Evolutionary conservation across 1,140 invertebrate species (phyloP), one percentile per base, ranked within the genome.

Genomic region (Scaptodrosophila lebanonensis): DNA sequence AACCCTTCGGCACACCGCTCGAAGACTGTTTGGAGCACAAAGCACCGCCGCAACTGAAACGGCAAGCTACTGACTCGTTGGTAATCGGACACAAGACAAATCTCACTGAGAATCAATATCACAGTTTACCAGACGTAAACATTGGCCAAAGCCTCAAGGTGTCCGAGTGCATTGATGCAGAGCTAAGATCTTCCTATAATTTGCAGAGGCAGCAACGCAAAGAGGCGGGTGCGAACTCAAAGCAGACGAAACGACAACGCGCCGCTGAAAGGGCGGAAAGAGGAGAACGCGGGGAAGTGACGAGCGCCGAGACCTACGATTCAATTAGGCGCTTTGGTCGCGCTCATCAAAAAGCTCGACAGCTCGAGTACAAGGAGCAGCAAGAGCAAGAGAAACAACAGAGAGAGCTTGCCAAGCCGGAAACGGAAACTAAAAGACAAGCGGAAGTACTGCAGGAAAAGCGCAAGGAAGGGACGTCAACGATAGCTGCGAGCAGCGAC

Each of bases 101-200:
- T 67, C 63, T 83, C 3, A 30, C 33, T 42, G 90, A 91, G 85
- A 92, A 92, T 85, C 91, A 92, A 75, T 92, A 91, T 63, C 90
- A 91, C 76, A 92, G 91, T 3, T 83, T 92, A 49, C 91, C 91
- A 5, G 91, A 92, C 84, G 90, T 92, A 20, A 91, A 91, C 38
- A 90, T 91, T 22, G 89, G 91, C 43, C 91, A 91, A 70, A 91
- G 89, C 61, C 88, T 92, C 18, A 89, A 90, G 64, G 91, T 91
- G 63, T 92, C 90, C 29, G 91, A 92, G 79, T 89, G 88, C 62
- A 92, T 92, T 66, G 91, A 92, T 83, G 89, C 90, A 35, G 91
- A 92, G 84, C 72, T 92, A 40, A 85, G 91, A 36, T 88, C 87
- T 25, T 88, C 85, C 1, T 87, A 86, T 53, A 85, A 87, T 36